Percentiles rank a stretch among this genome's conserved stretches.
Evolutionary conservation across 2,113 vertebrate genomes (phyloP).

Genomic region (Dipodomys ordii): DNA sequence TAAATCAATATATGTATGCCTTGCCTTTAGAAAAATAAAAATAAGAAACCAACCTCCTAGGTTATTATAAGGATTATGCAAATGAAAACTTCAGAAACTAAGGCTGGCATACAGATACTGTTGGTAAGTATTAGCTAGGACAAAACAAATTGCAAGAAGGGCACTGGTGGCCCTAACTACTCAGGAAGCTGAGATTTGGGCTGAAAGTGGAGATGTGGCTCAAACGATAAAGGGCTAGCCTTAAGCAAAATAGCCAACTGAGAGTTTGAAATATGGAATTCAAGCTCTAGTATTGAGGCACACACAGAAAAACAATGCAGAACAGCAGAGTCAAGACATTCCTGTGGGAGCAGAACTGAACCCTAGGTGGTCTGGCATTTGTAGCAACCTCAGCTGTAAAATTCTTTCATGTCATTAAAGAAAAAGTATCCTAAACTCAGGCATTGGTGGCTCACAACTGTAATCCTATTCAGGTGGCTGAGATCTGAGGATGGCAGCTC

Average conservation of each 20-base stretch:
- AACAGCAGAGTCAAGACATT: background rate
- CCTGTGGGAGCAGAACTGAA: fast-evolving
- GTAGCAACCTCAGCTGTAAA: background rate
- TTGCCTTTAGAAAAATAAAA: background rate
- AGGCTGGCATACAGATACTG: background rate
- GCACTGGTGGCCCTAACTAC: too few relatives aligned
- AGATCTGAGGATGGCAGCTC: too few relatives aligned
- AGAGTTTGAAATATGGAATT: too few relatives aligned
- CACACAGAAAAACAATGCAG: too few relatives aligned
- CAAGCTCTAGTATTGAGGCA: too few relatives aligned
- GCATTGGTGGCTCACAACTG: too few relatives aligned
- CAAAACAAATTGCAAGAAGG: background rate
- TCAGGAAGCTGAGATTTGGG: too few relatives aligned
- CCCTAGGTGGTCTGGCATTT: background rate
- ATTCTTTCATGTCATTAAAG: background rate
- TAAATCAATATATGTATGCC: background rate
- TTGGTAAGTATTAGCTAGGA: background rate
- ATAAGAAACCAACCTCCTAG: background rate
- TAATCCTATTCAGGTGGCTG: too few relatives aligned
- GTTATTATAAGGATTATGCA: background rate
- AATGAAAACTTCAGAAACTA: background rate
- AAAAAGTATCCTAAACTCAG: too few relatives aligned
- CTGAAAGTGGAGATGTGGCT: too few relatives aligned
- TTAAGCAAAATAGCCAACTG: too few relatives aligned
- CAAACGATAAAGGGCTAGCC: too few relatives aligned